Base-by-base conservation (phyloP, 2,797 vertebrate genomes). In the Typhlichthys eigenmanni region DNA sequence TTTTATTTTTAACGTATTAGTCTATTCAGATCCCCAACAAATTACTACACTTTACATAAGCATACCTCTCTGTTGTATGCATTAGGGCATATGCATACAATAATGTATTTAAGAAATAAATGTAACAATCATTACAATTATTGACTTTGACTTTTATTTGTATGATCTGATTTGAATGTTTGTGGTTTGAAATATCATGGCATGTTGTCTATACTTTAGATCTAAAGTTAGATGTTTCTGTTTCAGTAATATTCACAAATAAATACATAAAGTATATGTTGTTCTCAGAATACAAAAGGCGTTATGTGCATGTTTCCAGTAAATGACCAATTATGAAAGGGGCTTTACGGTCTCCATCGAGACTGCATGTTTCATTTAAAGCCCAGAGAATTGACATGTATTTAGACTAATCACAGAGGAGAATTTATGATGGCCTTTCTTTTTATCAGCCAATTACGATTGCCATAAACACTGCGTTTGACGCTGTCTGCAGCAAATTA, bases 81-180 rank as follows among this genome's bases (percentile, higher is more conserved):
- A 55, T 13, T 64, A 70, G 62, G 58, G 57, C 63, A n/a, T 82
- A 80, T 79, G 76, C 78, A 75, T 64, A 70, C 68, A 65, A 65
- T 14, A 52, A 58, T 74, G 71, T 84, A 84, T 81, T 86, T 82
- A 79, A 84, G 59, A 82, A 89, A 87, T 89, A 88, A 88, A 90
- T 87, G 0, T 71, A 85, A 85, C 76, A 72, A 78, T 63, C 69
- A 69, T 72, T 67, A 54, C 73, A 82, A 72, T 17, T 51, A 11
- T 13, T 10, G 47, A 19, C 14, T 5, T 9, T 34, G 29, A n/a
- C 24, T 5, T 45, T 51, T 52, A n/a, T 19, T 17, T 49, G 5
- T 24, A 34, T 43, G 55, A 49, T 50, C 16, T 60, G 38, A 43
- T 34, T 24, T 46, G 1, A n/a, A 45, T 52, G 14, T 34, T 13